Conservation (phyloP, 2,888 invertebrate genomes). For the Isoperla grammatica region DNA sequence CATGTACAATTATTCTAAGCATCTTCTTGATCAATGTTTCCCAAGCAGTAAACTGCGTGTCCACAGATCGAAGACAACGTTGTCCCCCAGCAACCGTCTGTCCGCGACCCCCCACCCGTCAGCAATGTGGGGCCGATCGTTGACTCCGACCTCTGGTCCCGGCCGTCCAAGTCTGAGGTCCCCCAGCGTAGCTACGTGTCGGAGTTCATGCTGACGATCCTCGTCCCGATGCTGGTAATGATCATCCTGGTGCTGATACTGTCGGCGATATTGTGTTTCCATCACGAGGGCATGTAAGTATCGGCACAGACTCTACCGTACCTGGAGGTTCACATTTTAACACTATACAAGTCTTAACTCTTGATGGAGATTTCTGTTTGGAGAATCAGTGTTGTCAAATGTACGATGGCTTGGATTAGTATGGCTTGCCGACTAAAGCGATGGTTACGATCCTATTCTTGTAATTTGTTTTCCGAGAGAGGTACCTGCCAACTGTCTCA, state of each 20-base stretch:
- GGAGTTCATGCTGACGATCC: slow-evolving; percentile 63
- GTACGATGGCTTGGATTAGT: too few species aligned
- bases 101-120: slow-evolving; percentile 23
- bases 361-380: too few species aligned
- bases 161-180: slow-evolving; percentile 53
- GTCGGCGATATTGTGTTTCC: slow-evolving; percentile 67
- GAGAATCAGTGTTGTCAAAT: too few species aligned
- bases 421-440: too few species aligned
- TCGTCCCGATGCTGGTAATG: slow-evolving; percentile 63
- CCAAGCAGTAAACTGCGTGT: too few species aligned
- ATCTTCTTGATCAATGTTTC: too few species aligned
- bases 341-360: too few species aligned
- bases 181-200: slow-evolving; percentile 64
- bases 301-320: not conserved
- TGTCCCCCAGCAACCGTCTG: slow-evolving; percentile 39
- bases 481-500: too few species aligned
- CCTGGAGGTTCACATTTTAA: not conserved
- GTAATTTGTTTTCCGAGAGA: too few species aligned
- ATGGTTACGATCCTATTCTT: too few species aligned
- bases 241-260: slow-evolving; percentile 59
- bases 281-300: slow-evolving; percentile 72
- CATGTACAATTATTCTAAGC: too few species aligned
- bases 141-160: slow-evolving; percentile 52
- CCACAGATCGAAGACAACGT: slow-evolving; percentile 38
- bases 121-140: not conserved